Evolutionary conservation across 2,113 vertebrate genomes (phyloP).

Genomic region (Trogon surrucura): DNA sequence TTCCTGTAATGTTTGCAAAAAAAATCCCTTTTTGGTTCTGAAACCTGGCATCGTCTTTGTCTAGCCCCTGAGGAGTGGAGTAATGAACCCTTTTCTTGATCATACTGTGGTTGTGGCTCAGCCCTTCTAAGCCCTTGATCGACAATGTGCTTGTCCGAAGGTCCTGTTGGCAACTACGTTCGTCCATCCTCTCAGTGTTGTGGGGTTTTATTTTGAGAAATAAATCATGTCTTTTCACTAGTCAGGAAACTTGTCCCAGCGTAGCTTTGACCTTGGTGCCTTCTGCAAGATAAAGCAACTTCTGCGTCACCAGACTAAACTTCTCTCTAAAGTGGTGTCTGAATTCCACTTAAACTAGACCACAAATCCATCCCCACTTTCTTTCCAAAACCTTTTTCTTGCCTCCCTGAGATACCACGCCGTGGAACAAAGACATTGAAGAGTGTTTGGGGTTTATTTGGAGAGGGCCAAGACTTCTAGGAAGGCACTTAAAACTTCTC

Average conservation of each 20-base stretch:
- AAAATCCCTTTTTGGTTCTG: not conserved
- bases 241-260: not conserved
- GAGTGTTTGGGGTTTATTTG: conserved; percentile 8
- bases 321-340: not conserved
- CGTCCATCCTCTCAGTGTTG: not conserved
- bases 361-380: not conserved
- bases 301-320: not conserved
- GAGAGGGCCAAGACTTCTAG: not conserved
- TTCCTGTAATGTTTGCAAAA: not conserved
- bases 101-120: not conserved
- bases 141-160: not conserved
- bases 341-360: not conserved
- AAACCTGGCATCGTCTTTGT: not conserved
- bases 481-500: not conserved
- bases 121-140: not conserved
- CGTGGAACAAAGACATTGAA: not conserved
- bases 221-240: not conserved
- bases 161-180: not conserved
- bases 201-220: not conserved
- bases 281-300: conserved; percentile 4
- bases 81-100: not conserved
- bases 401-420: not conserved
- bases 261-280: not conserved
- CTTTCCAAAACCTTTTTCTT: not conserved
- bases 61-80: not conserved